Percentiles rank a stretch among this genome's conserved stretches.
Evolutionary conservation across 1,140 invertebrate genomes (phyloP).

Genomic region (Dryas iulia): DNA sequence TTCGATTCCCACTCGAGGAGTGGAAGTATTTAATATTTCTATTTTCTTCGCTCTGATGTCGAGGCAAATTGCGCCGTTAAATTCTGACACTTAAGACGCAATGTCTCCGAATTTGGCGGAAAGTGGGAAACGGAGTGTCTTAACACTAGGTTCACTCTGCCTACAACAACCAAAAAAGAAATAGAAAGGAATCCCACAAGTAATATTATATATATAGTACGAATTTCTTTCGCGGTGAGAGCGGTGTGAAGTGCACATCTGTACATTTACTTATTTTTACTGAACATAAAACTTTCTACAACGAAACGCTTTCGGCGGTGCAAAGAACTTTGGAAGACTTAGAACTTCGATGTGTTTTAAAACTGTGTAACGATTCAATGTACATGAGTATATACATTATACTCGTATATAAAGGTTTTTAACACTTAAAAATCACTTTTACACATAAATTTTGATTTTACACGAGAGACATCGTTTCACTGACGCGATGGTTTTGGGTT

Average conservation of each 20-base stretch:
- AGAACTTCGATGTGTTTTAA: slow-evolving; percentile 27
- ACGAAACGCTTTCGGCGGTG: slow-evolving; percentile 29
- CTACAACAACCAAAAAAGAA: too few relatives aligned
- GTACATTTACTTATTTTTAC: slow-evolving; percentile 36
- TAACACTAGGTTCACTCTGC: too few relatives aligned
- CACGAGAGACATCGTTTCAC: too few relatives aligned
- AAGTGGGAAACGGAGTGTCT: too few relatives aligned
- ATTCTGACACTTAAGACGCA: not conserved
- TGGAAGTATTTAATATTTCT: not conserved
- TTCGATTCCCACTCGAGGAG: too few relatives aligned
- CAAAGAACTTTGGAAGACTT: slow-evolving; percentile 22
- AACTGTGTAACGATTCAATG: not conserved
- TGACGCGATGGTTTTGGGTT: too few relatives aligned
- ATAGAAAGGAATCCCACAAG: too few relatives aligned
- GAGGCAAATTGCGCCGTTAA: not conserved
- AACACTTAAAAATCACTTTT: not conserved
- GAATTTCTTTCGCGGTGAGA: not conserved
- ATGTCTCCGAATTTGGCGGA: too few relatives aligned
- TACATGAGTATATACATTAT: not conserved
- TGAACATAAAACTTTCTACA: slow-evolving; percentile 33
- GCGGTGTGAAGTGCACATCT: slow-evolving; percentile 31
- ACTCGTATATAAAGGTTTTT: not conserved
- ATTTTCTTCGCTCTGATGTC: not conserved
- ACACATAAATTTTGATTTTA: too few relatives aligned
- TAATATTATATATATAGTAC: not conserved